phyloP scores from a whole-genome alignment of 2,113 vertebrate genomes.

The Cynopterus brachyotis region DNA sequence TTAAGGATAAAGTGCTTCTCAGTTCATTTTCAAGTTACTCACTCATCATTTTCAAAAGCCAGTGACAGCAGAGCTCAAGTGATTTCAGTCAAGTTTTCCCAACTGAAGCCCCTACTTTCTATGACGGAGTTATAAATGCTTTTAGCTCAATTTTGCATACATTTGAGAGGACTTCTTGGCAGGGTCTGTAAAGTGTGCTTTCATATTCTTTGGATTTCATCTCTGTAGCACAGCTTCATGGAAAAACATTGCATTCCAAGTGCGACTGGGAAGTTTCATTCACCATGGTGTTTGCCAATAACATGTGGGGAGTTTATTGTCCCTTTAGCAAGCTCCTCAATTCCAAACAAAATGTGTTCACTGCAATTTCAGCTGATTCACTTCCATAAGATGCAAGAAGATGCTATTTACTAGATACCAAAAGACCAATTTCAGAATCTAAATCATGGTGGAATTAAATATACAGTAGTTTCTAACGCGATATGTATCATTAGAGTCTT shows the following conservation, averaged over 20 bases:
- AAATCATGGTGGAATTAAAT: background rate
- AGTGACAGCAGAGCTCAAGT: background rate
- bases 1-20: constrained; percentile 1
- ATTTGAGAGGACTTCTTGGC: constrained; percentile 63
- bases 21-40: constrained; percentile 56
- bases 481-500: background rate
- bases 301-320: constrained; percentile 66
- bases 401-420: constrained; percentile 38
- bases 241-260: constrained; percentile 71
- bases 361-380: constrained; percentile 43
- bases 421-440: constrained; percentile 39
- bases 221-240: constrained; percentile 48
- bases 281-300: constrained; percentile 65
- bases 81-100: constrained; percentile 20
- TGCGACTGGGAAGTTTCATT: constrained; percentile 75
- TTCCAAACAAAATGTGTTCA: constrained; percentile 61
- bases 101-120: background rate
- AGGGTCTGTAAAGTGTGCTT: constrained; percentile 17
- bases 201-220: constrained; percentile 68
- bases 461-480: background rate
- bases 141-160: constrained; percentile 43
- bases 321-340: constrained; percentile 43
- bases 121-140: constrained; percentile 49
- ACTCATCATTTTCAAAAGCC: constrained; percentile 45
- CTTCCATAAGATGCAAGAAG: constrained; percentile 35